Evolutionary conservation across 2,797 vertebrate genomes (phyloP).

Genomic region (Tapirus indicus): DNA sequence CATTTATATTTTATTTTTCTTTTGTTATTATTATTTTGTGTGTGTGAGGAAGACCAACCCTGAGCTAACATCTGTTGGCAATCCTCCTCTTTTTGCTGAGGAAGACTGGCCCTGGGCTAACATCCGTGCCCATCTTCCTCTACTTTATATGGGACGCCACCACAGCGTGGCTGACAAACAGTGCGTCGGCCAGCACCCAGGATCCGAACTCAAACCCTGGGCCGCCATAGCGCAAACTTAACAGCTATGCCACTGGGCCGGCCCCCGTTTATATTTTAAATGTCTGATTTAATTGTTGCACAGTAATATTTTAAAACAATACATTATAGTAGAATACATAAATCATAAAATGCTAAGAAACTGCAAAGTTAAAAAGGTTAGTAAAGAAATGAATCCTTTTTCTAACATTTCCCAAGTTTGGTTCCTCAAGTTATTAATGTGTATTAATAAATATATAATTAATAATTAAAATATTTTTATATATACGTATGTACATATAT

Average conservation of each 20-base stretch:
- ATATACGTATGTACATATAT: neutral
- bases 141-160: no score
- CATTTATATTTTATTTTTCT: slow-evolving; percentile 22
- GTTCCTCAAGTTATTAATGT: neutral
- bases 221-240: no score
- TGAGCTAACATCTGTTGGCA: no score
- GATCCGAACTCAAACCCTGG: no score
- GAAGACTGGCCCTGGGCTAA: no score
- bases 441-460: neutral
- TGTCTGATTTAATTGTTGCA: neutral
- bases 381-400: neutral
- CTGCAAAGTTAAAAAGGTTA: neutral
- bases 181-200: no score
- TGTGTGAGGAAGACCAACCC: no score
- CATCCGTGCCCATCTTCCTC: no score
- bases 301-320: neutral
- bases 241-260: no score
- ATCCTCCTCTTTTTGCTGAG: no score
- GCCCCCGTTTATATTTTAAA: slow-evolving; percentile 18
- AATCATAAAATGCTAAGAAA: neutral
- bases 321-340: neutral
- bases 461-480: neutral
- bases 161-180: no score
- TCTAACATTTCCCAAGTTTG: neutral
- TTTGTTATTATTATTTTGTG: no score